Evolutionary conservation across 2,797 vertebrate genomes (phyloP), one percentile per base, ranked within the genome.

Genomic region (Chromobotia macracanthus): DNA sequence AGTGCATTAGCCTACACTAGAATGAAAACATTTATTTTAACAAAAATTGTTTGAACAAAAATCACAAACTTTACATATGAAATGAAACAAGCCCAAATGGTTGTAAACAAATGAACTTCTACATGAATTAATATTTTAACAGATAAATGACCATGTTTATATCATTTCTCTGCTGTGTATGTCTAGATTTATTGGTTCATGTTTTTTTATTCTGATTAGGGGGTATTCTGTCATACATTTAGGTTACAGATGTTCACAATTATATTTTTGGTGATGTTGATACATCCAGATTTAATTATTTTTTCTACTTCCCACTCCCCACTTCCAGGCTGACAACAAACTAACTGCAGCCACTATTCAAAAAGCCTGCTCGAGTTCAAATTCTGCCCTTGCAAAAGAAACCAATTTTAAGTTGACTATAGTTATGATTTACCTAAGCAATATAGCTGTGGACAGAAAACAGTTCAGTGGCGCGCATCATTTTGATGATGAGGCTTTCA

Each of bases 401-500:
- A 7, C 16, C 16, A 41, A 21, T 51, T 71, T 79, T 9, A 63
- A 13, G 11, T n/a, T 25, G 21, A 56, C 31, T 19, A 53, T 71
- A n/a, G 1, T 5, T 50, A n/a, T 51, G 5, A 51, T 28, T 41
- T 41, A 28, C 6, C 3, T 63, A 1, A 71, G 28, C 67, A 78
- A 78, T 53, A 58, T 31, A 31, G 67, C 55, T 41, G 67, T 78
- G 15, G 76, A 78, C 38, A 35, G 61, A n/a, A 64, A 38, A 11
- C 66, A 50, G 15, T 18, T 87, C 0, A 85, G 89, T 3, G 25
- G 58, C 0, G 83, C 83, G 67, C 89, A 87, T 46, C 93, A 94
- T 83, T 93, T 93, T 74, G 91, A 92, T 11, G 56, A 88, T 0
- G 92, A 94, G 72, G 80, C 18, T 60, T 88, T 93, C 16, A 2